These are phyloP conservation scores for Cabera pusaria DNA, from an alignment of 2,888 invertebrate species.

Conservation along the genomic window DNA sequence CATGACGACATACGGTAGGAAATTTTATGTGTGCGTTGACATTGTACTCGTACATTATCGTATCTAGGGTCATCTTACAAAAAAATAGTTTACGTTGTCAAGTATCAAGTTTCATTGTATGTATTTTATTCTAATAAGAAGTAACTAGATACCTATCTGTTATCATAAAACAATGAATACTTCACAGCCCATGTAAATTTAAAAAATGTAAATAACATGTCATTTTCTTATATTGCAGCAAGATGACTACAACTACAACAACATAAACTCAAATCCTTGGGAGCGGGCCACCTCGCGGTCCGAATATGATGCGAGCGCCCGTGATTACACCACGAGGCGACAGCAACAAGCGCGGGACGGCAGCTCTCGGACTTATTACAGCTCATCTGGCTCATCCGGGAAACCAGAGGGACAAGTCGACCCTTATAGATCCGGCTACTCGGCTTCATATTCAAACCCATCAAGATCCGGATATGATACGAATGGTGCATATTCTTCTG, in stretches of 20 bases:
- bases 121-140: too few relatives aligned
- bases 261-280: slow-evolving; percentile 10
- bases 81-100: slow-evolving; percentile 13
- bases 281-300: slow-evolving; percentile 11
- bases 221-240: slow-evolving; percentile 23
- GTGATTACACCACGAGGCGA: slow-evolving; percentile 3
- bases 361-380: slow-evolving; percentile 14
- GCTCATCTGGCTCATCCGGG: slow-evolving; percentile 1
- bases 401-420: background rate
- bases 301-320: slow-evolving; percentile 3
- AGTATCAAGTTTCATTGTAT: slow-evolving; percentile 6
- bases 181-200: too few relatives aligned
- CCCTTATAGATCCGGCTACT: slow-evolving; percentile 1
- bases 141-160: too few relatives aligned
- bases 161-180: too few relatives aligned
- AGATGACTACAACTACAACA: slow-evolving; percentile 9
- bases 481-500: background rate
- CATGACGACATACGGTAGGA: slow-evolving; percentile 5
- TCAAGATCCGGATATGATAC: slow-evolving; percentile 5
- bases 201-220: too few relatives aligned
- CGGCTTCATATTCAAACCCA: background rate
- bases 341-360: slow-evolving; percentile 12
- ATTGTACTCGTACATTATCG: too few relatives aligned
- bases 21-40: slow-evolving; percentile 6
- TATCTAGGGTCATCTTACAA: slow-evolving; percentile 17